Evolutionary conservation across 1,140 invertebrate species (phyloP).

Genomic region (Planococcus citri): DNA sequence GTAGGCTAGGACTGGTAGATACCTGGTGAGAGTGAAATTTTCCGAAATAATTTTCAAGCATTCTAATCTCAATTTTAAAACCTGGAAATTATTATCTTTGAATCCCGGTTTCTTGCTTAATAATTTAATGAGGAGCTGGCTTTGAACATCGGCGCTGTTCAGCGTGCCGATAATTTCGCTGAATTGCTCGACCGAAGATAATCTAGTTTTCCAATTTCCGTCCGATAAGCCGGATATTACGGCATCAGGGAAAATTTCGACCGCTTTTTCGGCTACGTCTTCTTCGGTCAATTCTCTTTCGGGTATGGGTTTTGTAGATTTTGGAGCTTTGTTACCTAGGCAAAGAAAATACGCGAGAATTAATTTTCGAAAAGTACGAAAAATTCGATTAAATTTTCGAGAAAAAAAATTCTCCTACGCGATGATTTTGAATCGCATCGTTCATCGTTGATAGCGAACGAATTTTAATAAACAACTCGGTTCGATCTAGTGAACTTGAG

Average conservation of each 20-base stretch:
- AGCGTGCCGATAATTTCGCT: constrained; percentile 44
- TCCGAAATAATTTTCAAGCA: constrained; percentile 62
- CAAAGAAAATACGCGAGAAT: constrained; percentile 18
- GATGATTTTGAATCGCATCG: too few species aligned
- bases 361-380: background rate
- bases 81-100: constrained; percentile 88
- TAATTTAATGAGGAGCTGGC: constrained; percentile 60
- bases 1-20: constrained; percentile 31
- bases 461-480: too few species aligned
- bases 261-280: constrained; percentile 55
- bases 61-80: constrained; percentile 71
- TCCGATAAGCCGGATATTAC: constrained; percentile 55
- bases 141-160: constrained; percentile 48
- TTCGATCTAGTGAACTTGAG: too few species aligned
- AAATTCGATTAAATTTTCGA: background rate
- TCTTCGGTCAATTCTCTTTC: constrained; percentile 49
- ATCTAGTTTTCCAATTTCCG: constrained; percentile 72
- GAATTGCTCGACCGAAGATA: constrained; percentile 64
- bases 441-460: too few species aligned
- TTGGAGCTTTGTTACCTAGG: constrained; percentile 26
- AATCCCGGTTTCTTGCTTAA: constrained; percentile 78
- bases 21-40: constrained; percentile 56
- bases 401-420: background rate
- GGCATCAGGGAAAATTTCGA: constrained; percentile 46
- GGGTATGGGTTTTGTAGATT: constrained; percentile 32